phyloP scores from a whole-genome alignment of 2,888 invertebrate species.

The Dyspetes luteomarginatus region DNA sequence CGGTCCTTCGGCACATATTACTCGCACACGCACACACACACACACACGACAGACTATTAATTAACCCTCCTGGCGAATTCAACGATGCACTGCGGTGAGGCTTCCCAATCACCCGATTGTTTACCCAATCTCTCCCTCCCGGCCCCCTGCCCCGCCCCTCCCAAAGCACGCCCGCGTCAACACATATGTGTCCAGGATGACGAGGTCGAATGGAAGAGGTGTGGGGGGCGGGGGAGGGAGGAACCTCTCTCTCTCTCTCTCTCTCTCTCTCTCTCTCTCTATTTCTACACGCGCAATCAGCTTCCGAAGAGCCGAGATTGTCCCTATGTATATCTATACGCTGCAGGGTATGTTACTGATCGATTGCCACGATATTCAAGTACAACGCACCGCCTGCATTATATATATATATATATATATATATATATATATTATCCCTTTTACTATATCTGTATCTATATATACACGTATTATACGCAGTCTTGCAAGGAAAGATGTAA shows the following conservation, averaged over 20 bases:
- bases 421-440: no score
- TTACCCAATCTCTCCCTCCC: constrained; percentile 47
- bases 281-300: constrained; percentile 54
- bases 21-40: constrained; percentile 38
- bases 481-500: no score
- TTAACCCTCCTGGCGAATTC: constrained; percentile 57
- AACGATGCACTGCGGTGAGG: constrained; percentile 39
- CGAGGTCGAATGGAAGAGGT: not conserved
- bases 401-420: no score
- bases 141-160: no score
- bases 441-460: no score
- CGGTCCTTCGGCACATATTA: not conserved
- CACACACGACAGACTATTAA: constrained; percentile 59
- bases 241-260: not conserved
- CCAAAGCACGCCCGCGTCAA: not conserved
- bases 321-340: no score
- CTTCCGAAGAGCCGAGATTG: constrained; percentile 66
- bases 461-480: no score
- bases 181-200: not conserved
- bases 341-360: constrained; percentile 1
- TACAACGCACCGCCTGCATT: not conserved
- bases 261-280: constrained; percentile 29
- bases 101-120: constrained; percentile 62
- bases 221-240: constrained; percentile 13
- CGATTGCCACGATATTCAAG: constrained; percentile 8